These are phyloP conservation scores for Pachyseris speciosa DNA, from an alignment of 64 coral and sea anemone species.

Conservation along the genomic window DNA sequence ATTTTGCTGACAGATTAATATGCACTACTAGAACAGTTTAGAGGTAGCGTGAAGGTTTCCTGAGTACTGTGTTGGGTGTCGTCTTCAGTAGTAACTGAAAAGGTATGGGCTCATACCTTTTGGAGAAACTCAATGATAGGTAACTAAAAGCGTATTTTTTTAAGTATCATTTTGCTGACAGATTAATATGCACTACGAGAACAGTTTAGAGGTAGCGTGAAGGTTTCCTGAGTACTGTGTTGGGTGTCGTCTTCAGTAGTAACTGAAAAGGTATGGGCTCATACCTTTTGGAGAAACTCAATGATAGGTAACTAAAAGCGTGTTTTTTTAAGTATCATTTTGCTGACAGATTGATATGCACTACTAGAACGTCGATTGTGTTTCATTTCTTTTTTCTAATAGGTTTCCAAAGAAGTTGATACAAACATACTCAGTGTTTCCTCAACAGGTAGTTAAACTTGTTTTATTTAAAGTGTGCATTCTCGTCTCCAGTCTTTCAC, in stretches of 20 bases:
- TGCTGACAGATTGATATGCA: no score
- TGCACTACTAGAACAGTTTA: no score
- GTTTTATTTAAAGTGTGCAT: no score
- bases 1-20: no score
- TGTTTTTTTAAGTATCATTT: background rate
- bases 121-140: conserved; percentile 99
- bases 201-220: conserved; percentile 87
- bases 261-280: conserved; percentile 87
- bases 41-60: conserved; percentile 65
- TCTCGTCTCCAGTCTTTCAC: no score
- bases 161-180: background rate
- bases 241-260: no score
- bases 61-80: background rate
- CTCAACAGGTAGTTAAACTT: conserved; percentile 96
- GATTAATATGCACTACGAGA: no score
- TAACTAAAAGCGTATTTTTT: background rate
- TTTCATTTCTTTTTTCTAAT: background rate
- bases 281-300: conserved; percentile 98
- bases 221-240: background rate
- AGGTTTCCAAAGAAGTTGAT: conserved; percentile 99
- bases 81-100: background rate
- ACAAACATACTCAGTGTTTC: conserved; percentile 97
- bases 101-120: conserved; percentile 98
- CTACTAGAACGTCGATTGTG: background rate
- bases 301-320: conserved; percentile 78